A percentile compares a stretch with the other conserved stretches of the same genome.
Conservation (phyloP, 2,888 invertebrate species). For the Glyphotaelius pellucidus region DNA sequence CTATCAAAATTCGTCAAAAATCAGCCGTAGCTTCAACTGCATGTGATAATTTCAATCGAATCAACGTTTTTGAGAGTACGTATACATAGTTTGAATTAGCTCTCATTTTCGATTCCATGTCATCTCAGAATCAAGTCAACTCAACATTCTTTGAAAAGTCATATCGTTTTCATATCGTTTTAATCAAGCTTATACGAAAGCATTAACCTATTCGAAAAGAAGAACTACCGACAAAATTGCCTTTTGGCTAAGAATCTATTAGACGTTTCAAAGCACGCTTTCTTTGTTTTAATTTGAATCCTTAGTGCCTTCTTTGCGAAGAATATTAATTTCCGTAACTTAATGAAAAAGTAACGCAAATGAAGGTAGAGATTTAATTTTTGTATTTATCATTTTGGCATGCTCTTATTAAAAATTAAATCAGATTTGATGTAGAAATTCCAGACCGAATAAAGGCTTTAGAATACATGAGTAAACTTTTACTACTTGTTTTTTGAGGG, state of each 20-base stretch:
- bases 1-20: too few relatives aligned
- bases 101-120: too few relatives aligned
- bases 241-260: background rate
- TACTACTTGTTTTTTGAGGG: background rate
- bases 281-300: background rate
- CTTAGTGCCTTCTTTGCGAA: background rate
- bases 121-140: too few relatives aligned
- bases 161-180: background rate
- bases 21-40: background rate
- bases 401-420: background rate
- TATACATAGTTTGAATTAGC: background rate
- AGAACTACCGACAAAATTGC: background rate
- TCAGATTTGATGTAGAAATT: background rate
- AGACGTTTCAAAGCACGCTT: background rate
- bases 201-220: background rate
- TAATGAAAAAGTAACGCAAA: background rate
- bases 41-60: background rate
- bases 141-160: too few relatives aligned
- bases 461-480: background rate
- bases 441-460: background rate
- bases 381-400: background rate
- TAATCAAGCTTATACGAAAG: background rate
- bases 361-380: background rate
- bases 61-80: background rate
- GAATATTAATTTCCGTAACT: background rate